Base-by-base conservation (phyloP, 2,888 invertebrate genomes). In the Osmoderma eremita region DNA sequence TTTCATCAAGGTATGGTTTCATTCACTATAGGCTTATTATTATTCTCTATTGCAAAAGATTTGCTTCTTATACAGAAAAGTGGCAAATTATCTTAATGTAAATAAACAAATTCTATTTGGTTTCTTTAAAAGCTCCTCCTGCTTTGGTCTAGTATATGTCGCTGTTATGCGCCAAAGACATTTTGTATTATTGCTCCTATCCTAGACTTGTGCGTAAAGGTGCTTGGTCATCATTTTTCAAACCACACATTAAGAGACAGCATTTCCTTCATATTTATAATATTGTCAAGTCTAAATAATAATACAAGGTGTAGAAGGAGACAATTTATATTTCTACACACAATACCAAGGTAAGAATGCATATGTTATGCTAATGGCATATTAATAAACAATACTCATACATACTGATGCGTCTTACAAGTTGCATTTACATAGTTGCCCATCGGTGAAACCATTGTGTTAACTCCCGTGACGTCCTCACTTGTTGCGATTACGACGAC, bases 311-410 rank as follows among this genome's bases (percentile, higher is more conserved):
- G 30, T 22, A 51, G 53, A 53, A 53, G 30, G 58, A 58, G 62
- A 69, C 69, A 71, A 72, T 72, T 69, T 70, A 71, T 70, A 67
- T 67, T 70, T 68, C 71, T 65, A 69, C 10, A 30, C 68, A 68
- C 64, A 67, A 67, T 68, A 50, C 67, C 69, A 58, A 71, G 73
- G 73, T 68, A 73, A 67, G 73, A 73, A 73, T 73, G 73, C 74
- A 74, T 71, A 73, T 74, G 74, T 73, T 74, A 71, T 70, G 70
- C 71, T 67, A 73, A 74, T 72, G 74, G 72, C 71, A 71, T 72
- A 72, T 74, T 74, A 74, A 73, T 74, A 74, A 73, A 74, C 73
- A 74, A 74, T 74, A 70, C 62, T 62, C 66, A 68, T 69, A 69
- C 72, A 71, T 73, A 70, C 69, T 68, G 69, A 69, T 71, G 69